Evolutionary conservation across 2,888 invertebrate genomes (phyloP).

Genomic region (Hirtodrosophila cameraria): DNA sequence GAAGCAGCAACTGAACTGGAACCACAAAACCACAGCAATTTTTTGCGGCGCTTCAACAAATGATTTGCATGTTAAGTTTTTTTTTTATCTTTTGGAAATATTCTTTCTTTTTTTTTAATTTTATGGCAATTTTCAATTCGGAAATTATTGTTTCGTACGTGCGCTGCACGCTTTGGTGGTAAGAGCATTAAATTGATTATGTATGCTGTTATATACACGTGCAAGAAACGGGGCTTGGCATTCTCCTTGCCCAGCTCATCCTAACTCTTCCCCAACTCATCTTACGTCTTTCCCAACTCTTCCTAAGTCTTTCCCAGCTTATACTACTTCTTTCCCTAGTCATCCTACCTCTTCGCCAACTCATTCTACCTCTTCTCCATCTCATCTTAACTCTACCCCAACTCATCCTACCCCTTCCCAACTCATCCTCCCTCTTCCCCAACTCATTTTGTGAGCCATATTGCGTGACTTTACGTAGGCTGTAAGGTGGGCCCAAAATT

Average conservation of each 20-base stretch:
- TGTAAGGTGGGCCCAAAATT: conserved; percentile 40
- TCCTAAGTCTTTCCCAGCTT: no score
- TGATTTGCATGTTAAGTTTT: conserved; percentile 58
- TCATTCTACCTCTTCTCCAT: neutral
- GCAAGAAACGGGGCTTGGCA: conserved; percentile 33
- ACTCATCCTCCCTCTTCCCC: neutral
- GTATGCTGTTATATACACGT: conserved; percentile 18
- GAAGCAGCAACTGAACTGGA: neutral
- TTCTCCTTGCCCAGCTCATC: neutral
- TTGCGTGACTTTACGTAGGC: conserved; percentile 71
- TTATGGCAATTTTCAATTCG: conserved; percentile 56
- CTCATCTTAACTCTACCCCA: neutral
- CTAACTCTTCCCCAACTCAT: neutral
- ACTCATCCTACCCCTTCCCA: neutral
- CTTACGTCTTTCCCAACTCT: no score
- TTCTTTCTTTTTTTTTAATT: conserved; percentile 28
- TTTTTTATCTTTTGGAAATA: conserved; percentile 1
- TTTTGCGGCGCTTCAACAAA: conserved; percentile 21
- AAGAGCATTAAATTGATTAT: conserved; percentile 34
- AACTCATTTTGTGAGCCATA: conserved; percentile 9
- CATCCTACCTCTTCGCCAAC: neutral
- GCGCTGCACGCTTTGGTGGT: conserved; percentile 59
- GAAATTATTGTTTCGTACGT: conserved; percentile 61
- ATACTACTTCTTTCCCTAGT: neutral
- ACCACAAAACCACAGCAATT: neutral